Evolutionary conservation across 2,113 vertebrate species (phyloP).

Genomic region (Sprattus sprattus): DNA sequence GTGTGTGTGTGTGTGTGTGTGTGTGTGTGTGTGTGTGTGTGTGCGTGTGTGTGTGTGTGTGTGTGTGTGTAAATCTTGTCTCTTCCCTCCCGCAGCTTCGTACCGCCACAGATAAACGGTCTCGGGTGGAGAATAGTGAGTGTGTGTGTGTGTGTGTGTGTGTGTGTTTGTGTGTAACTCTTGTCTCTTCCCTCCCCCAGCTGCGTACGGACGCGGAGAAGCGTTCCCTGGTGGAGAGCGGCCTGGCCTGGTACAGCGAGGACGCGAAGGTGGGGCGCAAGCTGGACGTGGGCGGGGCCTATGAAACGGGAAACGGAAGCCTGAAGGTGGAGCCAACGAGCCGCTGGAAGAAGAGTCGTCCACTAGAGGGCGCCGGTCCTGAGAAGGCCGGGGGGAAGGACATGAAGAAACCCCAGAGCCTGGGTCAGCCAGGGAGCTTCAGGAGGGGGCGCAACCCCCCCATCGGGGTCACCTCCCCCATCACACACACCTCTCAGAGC

Average conservation of each 20-base stretch:
- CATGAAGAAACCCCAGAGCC: conserved; percentile 83
- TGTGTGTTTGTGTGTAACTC: conserved; percentile 21
- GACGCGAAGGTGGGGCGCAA: conserved; percentile 82
- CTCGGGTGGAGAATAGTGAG: too few species aligned
- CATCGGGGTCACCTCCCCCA: conserved; percentile 90
- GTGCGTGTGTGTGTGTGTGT: neutral
- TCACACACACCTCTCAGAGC: conserved; percentile 90
- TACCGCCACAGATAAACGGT: conserved; percentile 55
- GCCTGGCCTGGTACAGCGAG: conserved; percentile 93
- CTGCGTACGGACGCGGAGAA: conserved; percentile 97
- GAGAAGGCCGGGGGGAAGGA: conserved; percentile 75
- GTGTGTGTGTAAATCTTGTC: neutral
- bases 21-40: neutral
- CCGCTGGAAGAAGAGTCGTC: conserved; percentile 88
- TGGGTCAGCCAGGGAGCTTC: conserved; percentile 80
- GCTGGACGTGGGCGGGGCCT: conserved; percentile 66
- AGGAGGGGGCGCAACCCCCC: conserved; percentile 90
- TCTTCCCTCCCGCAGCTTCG: too few species aligned
- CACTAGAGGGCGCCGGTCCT: conserved; percentile 66
- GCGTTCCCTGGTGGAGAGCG: conserved; percentile 90
- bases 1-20: too few species aligned
- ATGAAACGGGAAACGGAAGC: conserved; percentile 91
- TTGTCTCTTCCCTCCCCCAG: conserved; percentile 59
- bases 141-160: conserved; percentile 17
- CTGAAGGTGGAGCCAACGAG: conserved; percentile 88